Percentiles rank a stretch among this genome's conserved stretches.
Evolutionary conservation across 2,113 vertebrate genomes (phyloP).

Genomic region (Fregata magnificens): DNA sequence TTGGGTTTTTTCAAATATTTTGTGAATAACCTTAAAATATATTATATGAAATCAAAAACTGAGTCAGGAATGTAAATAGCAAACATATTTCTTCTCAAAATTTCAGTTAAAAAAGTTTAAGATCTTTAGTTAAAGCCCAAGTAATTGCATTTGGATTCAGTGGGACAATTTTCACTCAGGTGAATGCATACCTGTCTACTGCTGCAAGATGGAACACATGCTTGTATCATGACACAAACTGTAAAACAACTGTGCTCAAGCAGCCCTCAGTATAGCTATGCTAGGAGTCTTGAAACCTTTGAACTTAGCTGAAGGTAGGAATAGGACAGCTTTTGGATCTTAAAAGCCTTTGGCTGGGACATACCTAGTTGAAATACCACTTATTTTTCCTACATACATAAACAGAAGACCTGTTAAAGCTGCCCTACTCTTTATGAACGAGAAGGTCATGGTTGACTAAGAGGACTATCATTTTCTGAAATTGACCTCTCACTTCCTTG

Average conservation of each 20-base stretch:
- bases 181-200: background rate
- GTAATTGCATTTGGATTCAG: background rate
- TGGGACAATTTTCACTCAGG: background rate
- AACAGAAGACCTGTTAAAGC: background rate
- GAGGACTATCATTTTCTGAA: background rate
- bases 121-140: background rate
- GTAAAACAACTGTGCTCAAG: background rate
- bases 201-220: background rate
- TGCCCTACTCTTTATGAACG: background rate
- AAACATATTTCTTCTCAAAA: background rate
- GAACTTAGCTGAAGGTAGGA: background rate
- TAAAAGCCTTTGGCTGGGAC: background rate
- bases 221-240: background rate
- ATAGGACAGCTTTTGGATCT: background rate
- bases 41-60: background rate
- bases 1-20: background rate
- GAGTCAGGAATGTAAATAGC: background rate
- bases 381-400: background rate
- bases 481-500: fast-evolving
- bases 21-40: background rate
- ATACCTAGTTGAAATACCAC: background rate
- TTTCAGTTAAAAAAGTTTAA: background rate
- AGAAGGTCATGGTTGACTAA: background rate
- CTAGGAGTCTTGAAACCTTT: background rate
- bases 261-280: background rate